Base-by-base conservation (phyloP, 2,797 vertebrate species). In the Sphenopsis melanotis region DNA sequence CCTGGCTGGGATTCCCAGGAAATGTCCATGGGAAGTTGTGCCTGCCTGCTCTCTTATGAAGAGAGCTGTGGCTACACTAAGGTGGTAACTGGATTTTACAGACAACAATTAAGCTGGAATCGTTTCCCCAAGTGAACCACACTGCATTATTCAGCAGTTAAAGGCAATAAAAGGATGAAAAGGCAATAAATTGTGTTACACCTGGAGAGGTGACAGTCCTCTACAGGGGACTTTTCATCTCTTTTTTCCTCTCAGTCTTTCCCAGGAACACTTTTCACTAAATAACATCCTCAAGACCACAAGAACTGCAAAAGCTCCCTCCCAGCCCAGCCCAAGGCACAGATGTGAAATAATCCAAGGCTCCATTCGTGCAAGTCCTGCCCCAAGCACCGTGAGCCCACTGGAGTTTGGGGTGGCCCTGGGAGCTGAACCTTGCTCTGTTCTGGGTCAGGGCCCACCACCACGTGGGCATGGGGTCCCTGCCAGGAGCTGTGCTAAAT, bases 401-500 rank as follows among this genome's bases (percentile, higher is more conserved):
- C 4, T 1, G 9, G 57, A 1, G 41, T 19, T 5, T 15, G 66
- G 65, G 44, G 19, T 20, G 49, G 14, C 34, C 44, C 52, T 37
- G 0, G 11, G 29, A n/a, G 63, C 61, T 27, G 32, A 39, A 2
- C 41, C 52, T 0, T 0, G 34, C 14, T 2, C 11, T 4, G 32
- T 3, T 16, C 19, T 22, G 19, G 17, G 24, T 5, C 65, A 26
- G n/a, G 8, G 69, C 2, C 42, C 42, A 4, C 3, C 8, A 1
- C 10, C 1, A 27, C 0, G 0, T 1, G 32, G 47, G 9, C 27
- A 19, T 0, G 20, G 4, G 3, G 26, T 19, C 7, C 26, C 47
- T 55, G 41, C 7, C 20, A 17, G 24, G 2, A 37, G 6, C 49
- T 34, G 27, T 13, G 68, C 23, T 20, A 37, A 55, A 34, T 1